Evolutionary conservation across 2,113 vertebrate species (phyloP).

Genomic region (Pseudopipra pipra): DNA sequence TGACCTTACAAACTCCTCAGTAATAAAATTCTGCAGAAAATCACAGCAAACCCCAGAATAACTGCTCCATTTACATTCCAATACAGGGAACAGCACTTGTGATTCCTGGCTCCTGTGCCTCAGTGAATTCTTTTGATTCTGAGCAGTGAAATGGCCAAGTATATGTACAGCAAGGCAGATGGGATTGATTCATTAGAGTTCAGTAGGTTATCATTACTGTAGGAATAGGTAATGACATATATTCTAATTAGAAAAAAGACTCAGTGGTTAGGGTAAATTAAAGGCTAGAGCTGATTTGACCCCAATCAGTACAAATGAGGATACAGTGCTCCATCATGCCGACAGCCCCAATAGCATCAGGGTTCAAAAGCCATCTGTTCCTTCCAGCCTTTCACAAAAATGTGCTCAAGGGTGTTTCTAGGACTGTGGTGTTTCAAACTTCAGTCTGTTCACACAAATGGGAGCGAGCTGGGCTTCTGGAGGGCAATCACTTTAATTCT

Average conservation of each 20-base stretch:
- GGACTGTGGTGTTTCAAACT: background rate
- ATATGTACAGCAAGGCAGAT: background rate
- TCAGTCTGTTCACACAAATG: background rate
- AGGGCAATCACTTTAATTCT: background rate
- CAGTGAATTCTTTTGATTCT: background rate
- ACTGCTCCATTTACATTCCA: background rate
- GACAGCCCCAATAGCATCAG: background rate
- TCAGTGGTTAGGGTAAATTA: conserved; percentile 7
- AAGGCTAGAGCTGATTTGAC: conserved; percentile 8
- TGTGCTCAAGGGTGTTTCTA: conserved; percentile 16
- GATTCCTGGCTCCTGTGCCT: background rate
- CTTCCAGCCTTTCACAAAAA: background rate
- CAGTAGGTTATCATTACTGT: conserved; percentile 35
- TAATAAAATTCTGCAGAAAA: background rate
- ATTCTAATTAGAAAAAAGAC: conserved; percentile 43
- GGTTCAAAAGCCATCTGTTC: conserved; percentile 57
- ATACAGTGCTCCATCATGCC: conserved; percentile 19
- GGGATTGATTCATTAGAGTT: conserved; percentile 33
- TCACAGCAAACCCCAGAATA: background rate
- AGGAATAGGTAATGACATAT: conserved; percentile 28
- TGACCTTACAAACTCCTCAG: background rate
- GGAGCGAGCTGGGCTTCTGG: background rate
- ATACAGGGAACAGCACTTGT: background rate
- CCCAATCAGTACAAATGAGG: conserved; percentile 31
- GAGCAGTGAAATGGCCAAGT: background rate